Evolutionary conservation across 53 echinoderm and acorn worm genomes (phyloP).

Genomic region (Echinometra lucunter): DNA sequence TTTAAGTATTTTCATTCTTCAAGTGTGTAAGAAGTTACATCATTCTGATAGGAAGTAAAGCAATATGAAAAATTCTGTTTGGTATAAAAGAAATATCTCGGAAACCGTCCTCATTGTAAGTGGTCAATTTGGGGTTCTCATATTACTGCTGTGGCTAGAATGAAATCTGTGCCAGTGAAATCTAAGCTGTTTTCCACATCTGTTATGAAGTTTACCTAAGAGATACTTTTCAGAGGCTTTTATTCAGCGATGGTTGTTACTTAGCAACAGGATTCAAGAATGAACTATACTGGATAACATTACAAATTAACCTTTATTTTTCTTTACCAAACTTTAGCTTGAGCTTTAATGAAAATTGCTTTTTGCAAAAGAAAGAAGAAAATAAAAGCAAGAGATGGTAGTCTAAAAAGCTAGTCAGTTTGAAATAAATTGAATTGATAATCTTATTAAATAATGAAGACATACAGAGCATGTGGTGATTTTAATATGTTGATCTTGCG

Average conservation of each 20-base stretch:
- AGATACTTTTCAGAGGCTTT: slow-evolving; percentile 43
- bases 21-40: not conserved
- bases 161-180: slow-evolving; percentile 32
- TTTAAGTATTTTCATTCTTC: not conserved
- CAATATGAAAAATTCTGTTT: not conserved
- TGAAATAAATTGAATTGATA: no score
- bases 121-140: slow-evolving; percentile 63
- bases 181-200: slow-evolving; percentile 41
- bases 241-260: slow-evolving; percentile 51
- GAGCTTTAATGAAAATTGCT: slow-evolving; percentile 51
- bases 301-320: slow-evolving; percentile 67
- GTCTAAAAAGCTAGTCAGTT: not conserved
- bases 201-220: not conserved
- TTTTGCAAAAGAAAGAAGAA: slow-evolving; percentile 33
- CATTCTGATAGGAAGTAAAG: not conserved
- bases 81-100: not conserved
- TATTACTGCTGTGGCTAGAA: slow-evolving; percentile 2
- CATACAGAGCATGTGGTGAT: not conserved
- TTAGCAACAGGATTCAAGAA: slow-evolving; percentile 46
- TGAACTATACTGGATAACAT: slow-evolving; percentile 46
- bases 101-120: not conserved
- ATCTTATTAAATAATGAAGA: no score
- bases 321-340: not conserved
- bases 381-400: not conserved
- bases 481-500: not conserved